Evolutionary conservation across 2,113 vertebrate genomes (phyloP).

Genomic region (Pseudorasbora parva): DNA sequence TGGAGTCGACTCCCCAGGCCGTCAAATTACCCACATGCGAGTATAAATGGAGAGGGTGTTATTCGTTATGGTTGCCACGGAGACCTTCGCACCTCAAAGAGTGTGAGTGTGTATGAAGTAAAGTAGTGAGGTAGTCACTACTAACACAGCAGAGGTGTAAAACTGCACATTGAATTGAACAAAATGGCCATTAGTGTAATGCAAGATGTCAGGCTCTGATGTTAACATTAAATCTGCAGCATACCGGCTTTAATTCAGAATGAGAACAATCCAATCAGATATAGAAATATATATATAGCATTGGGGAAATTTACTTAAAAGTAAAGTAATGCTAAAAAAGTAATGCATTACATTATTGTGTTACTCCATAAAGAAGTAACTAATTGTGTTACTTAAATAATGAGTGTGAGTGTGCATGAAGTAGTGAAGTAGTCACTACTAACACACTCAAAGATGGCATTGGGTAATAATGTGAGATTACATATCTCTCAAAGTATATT

Average conservation of each 20-base stretch:
- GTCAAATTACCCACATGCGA: conserved; percentile 30
- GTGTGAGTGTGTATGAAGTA: background rate
- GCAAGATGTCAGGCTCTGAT: background rate
- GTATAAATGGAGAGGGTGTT: background rate
- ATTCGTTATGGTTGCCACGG: conserved; percentile 25
- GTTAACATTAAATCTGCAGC: background rate
- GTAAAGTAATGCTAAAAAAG: too few species aligned
- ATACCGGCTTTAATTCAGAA: background rate
- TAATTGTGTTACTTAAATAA: too few species aligned
- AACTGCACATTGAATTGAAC: background rate
- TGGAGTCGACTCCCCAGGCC: background rate
- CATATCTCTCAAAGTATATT: too few species aligned
- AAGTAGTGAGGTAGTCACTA: background rate
- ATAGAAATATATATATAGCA: too few species aligned
- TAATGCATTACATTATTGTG: too few species aligned
- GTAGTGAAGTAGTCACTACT: too few species aligned
- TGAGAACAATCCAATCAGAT: background rate
- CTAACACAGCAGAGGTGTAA: conserved; percentile 1
- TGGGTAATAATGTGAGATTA: too few species aligned
- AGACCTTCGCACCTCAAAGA: background rate
- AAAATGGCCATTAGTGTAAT: background rate
- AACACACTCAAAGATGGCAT: too few species aligned
- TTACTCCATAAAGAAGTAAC: too few species aligned
- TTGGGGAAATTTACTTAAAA: too few species aligned
- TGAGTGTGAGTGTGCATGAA: too few species aligned